Evolutionary conservation across 2,113 vertebrate genomes (phyloP).

Genomic region (Brachypteracias leptosomus): DNA sequence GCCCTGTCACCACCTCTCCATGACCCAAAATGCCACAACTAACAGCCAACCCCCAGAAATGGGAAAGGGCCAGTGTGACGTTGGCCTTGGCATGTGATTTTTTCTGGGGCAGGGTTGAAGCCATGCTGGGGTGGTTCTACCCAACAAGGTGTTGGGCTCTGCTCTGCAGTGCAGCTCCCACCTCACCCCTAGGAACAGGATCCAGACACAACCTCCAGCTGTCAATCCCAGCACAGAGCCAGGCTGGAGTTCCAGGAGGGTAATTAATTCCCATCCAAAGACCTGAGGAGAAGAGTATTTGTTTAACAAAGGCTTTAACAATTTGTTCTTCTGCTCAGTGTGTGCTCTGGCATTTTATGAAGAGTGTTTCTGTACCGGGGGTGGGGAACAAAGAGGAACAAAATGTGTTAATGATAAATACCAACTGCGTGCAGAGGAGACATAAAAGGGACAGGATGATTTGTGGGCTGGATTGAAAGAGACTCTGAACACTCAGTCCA

Average conservation of each 20-base stretch:
- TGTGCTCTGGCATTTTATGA: slow-evolving; percentile 46
- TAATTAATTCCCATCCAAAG: slow-evolving; percentile 44
- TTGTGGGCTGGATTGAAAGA: not conserved
- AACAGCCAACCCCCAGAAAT: not conserved
- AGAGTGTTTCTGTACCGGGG: not conserved
- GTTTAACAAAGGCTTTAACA: slow-evolving; percentile 37
- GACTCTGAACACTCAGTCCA: not conserved
- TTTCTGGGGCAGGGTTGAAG: not conserved
- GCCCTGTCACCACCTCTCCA: not conserved
- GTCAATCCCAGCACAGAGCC: not conserved
- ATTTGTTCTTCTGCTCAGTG: slow-evolving; percentile 39
- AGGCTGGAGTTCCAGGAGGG: not conserved
- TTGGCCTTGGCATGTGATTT: not conserved
- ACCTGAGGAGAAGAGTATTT: not conserved
- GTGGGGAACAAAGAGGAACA: slow-evolving; percentile 17
- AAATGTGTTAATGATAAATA: slow-evolving; percentile 46
- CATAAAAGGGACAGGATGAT: not conserved
- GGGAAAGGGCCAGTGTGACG: not conserved
- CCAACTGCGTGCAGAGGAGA: not conserved
- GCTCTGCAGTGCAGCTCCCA: not conserved
- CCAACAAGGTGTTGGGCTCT: not conserved
- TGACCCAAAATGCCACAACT: not conserved
- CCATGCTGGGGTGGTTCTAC: not conserved
- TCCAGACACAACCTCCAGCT: not conserved
- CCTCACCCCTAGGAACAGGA: not conserved